Evolutionary conservation across 2,888 invertebrate species (phyloP).

Genomic region (Tricholauxania praeusta): DNA sequence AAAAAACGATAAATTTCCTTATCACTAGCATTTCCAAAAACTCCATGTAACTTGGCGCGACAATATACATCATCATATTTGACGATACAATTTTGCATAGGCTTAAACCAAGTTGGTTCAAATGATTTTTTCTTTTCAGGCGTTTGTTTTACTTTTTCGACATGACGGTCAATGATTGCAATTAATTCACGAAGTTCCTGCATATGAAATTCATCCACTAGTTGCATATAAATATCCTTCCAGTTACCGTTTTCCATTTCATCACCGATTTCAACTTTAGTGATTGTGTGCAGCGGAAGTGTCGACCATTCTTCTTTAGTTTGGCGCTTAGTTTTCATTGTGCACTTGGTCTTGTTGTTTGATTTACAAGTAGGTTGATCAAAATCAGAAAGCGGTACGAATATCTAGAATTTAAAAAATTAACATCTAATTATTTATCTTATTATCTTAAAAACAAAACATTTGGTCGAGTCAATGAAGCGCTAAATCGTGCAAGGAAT

Average conservation of each 20-base stretch:
- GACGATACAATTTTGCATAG: constrained; percentile 52
- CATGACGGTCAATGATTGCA: constrained; percentile 38
- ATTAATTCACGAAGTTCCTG: constrained; percentile 44
- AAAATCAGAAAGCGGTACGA: constrained; percentile 34
- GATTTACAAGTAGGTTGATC: not conserved
- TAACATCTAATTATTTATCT: no score
- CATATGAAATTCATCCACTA: constrained; percentile 41
- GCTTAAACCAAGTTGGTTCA: constrained; percentile 39
- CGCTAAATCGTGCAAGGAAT: no score
- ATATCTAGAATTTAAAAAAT: constrained; percentile 34
- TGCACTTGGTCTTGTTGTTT: not conserved
- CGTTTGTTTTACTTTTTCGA: constrained; percentile 32
- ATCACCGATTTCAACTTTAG: constrained; percentile 49
- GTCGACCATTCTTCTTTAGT: constrained; percentile 44
- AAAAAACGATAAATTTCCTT: constrained; percentile 49
- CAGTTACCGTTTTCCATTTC: constrained; percentile 49
- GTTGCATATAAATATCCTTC: constrained; percentile 49
- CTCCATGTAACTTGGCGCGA: constrained; percentile 52
- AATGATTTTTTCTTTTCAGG: constrained; percentile 30
- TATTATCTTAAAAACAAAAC: no score
- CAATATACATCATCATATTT: constrained; percentile 47
- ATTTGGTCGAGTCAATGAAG: no score
- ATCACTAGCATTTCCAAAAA: constrained; percentile 38
- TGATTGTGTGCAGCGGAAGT: constrained; percentile 43
- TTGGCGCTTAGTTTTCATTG: constrained; percentile 7